Evolutionary conservation across 2,888 invertebrate genomes (phyloP), one percentile per base, ranked within the genome.

Genomic region (Drosophila peninsularis): DNA sequence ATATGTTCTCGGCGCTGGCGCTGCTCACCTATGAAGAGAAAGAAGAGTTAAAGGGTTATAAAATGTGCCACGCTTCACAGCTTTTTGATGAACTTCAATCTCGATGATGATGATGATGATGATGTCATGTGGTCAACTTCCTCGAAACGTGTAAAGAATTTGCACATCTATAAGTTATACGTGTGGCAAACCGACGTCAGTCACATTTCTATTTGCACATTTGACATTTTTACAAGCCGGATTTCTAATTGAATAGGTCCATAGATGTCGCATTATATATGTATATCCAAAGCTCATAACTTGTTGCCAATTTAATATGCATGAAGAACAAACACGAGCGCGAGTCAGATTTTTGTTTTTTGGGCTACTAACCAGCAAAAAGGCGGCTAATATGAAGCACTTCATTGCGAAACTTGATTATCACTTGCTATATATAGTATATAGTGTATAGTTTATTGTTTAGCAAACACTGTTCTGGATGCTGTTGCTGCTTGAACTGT

Each of bases 1-100:
- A 92, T n/a, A 93, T 92, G 74, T 93, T 93, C 88, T 93, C 94
- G 55, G 91, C 90, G 21, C 75, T 82, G 75, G 71, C 69, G 30
- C 64, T 19, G 42, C 78, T 62, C 39, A 89, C 77, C 86, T 91
- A 60, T 61, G 63, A 13, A 58, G 39, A 21, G 30, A 39, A 19
- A 41, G 13, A 24, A 42, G 21, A 36, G 30, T 37, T 52, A 30
- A 44, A 75, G 56, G 47, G 44, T 61, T 50, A 63, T 44, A 11
- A 10, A 37, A 52, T 64, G 36, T 49, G 65, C 55, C 72, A 78
- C 63, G 76, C 79, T 72, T 65, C 68, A 60, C 36, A 47, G 49
- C 41, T 39, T 34, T 37, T 49, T 27, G 9, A 44, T 53, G 9
- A 42, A 14, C 50, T 41, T 39, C 49, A 62, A 39, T 70, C 61